Base-by-base conservation (phyloP, 2,797 vertebrate genomes). In the Enteromius anoplus region DNA sequence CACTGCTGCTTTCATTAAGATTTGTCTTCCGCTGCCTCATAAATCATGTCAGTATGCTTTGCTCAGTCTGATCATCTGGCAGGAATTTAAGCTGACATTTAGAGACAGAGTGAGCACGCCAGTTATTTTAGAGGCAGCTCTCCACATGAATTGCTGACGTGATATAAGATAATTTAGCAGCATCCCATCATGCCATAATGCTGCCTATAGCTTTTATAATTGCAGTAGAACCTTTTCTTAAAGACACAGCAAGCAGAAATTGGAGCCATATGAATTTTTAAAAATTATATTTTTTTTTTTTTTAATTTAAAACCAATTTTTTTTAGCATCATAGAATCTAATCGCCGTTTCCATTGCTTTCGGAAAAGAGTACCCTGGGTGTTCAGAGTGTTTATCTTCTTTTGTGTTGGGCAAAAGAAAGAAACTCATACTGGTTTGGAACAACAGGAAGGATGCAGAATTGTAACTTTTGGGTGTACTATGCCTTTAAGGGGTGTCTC, bases 21-120 rank as follows among this genome's bases (percentile, higher is more conserved):
- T 73, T 81, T 60, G 53, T 60, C 69, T 49, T 72, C 40, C 3
- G 1, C 45, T 15, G 45, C n/a, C 80, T 82, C 70, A 75, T 80
- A 80, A 80, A 80, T 79, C 76, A 78, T 66, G 76, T 78, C 64
- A 79, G 64, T 51, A 40, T 75, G 42, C 60, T 65, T 82, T 72
- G 29, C 64, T 72, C 58, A 75, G 80, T 62, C 51, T 75, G 42
- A 73, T 75, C 80, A 40, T 73, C n/a, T 70, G 82, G 75, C 29
- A 66, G 51, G 53, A 85, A 55, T 73, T 77, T 64, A 82, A 84
- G 55, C 26, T 85, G 75, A 82, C 49, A 75, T 72, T 81, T 75
- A 77, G 71, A 78, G 83, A 80, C 49, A 68, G 65, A 73, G 47
- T 75, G 58, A 82, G 72, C 51, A 77, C 77, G 34, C 21, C 65